Conservation (phyloP, 2,797 vertebrate genomes). For the Pygocentrus nattereri region DNA sequence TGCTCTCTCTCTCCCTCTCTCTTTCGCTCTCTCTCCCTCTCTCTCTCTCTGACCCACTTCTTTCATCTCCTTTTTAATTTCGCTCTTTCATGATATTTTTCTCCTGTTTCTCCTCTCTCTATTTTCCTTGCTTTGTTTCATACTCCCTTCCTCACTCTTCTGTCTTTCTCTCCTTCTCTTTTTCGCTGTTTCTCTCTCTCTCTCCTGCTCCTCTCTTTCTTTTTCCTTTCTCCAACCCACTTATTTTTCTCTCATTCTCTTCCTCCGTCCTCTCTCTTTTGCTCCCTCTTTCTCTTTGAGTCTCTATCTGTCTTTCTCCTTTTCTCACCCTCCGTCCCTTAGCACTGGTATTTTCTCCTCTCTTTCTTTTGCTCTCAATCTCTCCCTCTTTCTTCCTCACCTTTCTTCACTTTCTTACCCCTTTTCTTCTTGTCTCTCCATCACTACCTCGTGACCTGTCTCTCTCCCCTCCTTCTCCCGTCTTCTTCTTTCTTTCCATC, state of each 20-base stretch:
- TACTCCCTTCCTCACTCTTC: too few relatives aligned
- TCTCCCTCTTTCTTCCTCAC: neutral
- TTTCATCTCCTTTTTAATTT: too few relatives aligned
- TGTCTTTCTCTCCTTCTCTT: neutral
- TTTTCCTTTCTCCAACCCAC: too few relatives aligned
- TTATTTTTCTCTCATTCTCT: neutral
- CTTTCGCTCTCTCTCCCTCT: too few relatives aligned
- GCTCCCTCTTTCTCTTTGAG: neutral
- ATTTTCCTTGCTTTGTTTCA: neutral
- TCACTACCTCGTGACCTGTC: too few relatives aligned
- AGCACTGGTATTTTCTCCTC: neutral
- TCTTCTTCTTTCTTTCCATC: too few relatives aligned
- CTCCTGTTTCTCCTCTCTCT: neutral
- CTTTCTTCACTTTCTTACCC: too few relatives aligned
- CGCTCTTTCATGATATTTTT: slow-evolving; percentile 19
- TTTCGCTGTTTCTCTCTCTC: neutral
- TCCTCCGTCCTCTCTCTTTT: too few relatives aligned
- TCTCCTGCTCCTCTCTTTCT: neutral
- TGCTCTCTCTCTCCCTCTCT: neutral
- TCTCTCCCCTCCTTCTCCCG: too few relatives aligned
- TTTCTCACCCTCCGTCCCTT: neutral
- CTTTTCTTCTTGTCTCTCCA: too few relatives aligned
- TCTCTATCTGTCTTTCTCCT: neutral
- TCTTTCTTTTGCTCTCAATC: neutral
- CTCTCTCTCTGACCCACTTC: neutral